These are phyloP conservation scores for Oegoconia quadripuncta DNA, from an alignment of 2,888 invertebrate genomes.

Conservation along the genomic window DNA sequence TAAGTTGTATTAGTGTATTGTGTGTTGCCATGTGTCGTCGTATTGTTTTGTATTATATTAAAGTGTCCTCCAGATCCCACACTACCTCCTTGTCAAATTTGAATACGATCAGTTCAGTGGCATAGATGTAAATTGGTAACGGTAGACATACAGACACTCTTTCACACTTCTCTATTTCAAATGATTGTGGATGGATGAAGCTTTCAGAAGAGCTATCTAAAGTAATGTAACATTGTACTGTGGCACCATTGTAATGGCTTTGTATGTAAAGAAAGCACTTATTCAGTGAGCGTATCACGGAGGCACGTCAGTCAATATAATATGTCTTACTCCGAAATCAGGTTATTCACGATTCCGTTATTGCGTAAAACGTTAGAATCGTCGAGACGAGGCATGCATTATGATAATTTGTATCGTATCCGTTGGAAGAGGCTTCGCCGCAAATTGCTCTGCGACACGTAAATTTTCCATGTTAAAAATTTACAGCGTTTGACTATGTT, in stretches of 20 bases:
- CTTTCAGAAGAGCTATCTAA: not conserved
- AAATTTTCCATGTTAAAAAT: not conserved
- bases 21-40: no score
- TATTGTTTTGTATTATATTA: no score
- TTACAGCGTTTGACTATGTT: no score
- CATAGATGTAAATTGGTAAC: no score
- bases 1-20: no score
- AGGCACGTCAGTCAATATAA: conserved; percentile 24
- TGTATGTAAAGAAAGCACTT: not conserved
- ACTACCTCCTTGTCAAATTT: no score
- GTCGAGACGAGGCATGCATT: conserved; percentile 39
- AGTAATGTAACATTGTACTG: no score
- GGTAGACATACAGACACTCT: no score
- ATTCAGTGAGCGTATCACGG: not conserved
- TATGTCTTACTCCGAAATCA: conserved; percentile 33
- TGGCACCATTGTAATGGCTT: not conserved
- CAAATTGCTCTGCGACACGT: conserved; percentile 5
- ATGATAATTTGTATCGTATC: conserved; percentile 38
- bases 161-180: no score
- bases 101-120: no score
- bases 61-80: no score
- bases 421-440: conserved; percentile 7
- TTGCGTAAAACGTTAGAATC: conserved; percentile 27
- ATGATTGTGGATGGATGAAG: no score
- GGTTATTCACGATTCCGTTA: conserved; percentile 27